A percentile compares a stretch with the other conserved stretches of the same genome.
Conservation (phyloP, 1,140 invertebrate species). For the Bombus ignitus region DNA sequence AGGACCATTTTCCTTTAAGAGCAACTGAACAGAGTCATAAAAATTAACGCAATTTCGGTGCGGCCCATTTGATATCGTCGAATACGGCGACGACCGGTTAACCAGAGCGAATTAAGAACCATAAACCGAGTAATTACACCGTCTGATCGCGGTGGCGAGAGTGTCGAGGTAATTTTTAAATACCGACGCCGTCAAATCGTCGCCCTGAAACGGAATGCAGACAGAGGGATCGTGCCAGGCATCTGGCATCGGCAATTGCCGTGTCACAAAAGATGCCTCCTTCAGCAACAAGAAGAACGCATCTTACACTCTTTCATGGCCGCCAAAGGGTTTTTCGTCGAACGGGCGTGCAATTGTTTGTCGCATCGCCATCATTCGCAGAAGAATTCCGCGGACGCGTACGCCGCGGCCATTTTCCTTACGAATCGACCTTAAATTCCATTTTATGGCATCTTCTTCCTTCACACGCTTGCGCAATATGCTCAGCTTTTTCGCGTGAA, state of each 20-base stretch:
- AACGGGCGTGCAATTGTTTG: constrained; percentile 57
- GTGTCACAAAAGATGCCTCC: constrained; percentile 67
- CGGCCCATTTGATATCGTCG: background rate
- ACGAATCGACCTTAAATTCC: constrained; percentile 55
- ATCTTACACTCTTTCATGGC: constrained; percentile 40
- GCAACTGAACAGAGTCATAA: background rate
- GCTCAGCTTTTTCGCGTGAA: background rate
- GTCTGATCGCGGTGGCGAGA: constrained; percentile 11
- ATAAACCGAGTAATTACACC: constrained; percentile 41
- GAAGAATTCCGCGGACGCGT: constrained; percentile 40
- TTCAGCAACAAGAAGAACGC: constrained; percentile 38
- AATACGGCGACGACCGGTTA: background rate
- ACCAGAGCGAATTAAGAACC: constrained; percentile 34
- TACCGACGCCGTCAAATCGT: constrained; percentile 64
- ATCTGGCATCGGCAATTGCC: constrained; percentile 68
- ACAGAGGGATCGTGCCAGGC: constrained; percentile 40
- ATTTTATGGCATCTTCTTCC: constrained; percentile 34
- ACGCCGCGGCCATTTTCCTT: constrained; percentile 16
- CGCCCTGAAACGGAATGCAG: constrained; percentile 67
- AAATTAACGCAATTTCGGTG: constrained; percentile 15
- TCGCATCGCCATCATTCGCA: constrained; percentile 47
- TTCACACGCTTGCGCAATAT: background rate
- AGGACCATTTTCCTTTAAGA: background rate
- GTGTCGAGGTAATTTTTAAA: constrained; percentile 58
- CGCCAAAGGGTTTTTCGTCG: constrained; percentile 54